Percentiles rank a stretch among this genome's conserved stretches.
Evolutionary conservation across 1,140 invertebrate species (phyloP).

Genomic region (Cyrtorhinus lividipennis): DNA sequence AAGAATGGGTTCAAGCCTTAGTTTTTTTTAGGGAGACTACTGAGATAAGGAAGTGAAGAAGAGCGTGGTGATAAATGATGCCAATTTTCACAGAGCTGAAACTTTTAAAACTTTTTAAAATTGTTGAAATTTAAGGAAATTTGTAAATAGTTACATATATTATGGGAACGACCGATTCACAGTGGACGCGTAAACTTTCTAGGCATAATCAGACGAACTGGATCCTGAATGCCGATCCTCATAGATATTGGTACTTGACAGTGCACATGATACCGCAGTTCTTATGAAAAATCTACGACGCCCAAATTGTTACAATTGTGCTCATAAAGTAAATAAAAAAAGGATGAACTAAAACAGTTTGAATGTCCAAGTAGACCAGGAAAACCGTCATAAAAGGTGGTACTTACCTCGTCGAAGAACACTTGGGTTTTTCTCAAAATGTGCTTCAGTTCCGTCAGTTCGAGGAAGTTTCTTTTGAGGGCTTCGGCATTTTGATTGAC

Average conservation of each 20-base stretch:
- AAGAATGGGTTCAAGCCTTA: neutral
- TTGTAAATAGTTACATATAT: too few relatives aligned
- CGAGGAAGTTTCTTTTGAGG: constrained; percentile 87
- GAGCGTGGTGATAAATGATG: constrained; percentile 3
- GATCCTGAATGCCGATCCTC: too few relatives aligned
- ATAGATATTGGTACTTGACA: too few relatives aligned
- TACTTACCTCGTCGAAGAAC: constrained; percentile 92
- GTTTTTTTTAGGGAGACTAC: neutral
- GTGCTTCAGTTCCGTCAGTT: constrained; percentile 91
- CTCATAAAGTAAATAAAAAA: too few relatives aligned
- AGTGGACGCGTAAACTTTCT: too few relatives aligned
- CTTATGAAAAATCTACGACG: neutral
- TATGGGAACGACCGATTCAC: too few relatives aligned
- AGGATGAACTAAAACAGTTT: too few relatives aligned
- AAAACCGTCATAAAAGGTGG: too few relatives aligned
- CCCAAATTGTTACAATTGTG: too few relatives aligned
- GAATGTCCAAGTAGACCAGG: neutral
- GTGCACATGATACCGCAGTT: constrained; percentile 3
- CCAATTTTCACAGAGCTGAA: constrained; percentile 9
- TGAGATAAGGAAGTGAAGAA: neutral
- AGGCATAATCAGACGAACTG: too few relatives aligned
- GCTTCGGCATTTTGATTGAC: constrained; percentile 96
- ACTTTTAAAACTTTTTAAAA: neutral
- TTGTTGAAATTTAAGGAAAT: too few relatives aligned
- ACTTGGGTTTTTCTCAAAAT: constrained; percentile 91